These are phyloP conservation scores for Progne subis DNA, from an alignment of 2,113 vertebrate genomes.

Conservation along the genomic window DNA sequence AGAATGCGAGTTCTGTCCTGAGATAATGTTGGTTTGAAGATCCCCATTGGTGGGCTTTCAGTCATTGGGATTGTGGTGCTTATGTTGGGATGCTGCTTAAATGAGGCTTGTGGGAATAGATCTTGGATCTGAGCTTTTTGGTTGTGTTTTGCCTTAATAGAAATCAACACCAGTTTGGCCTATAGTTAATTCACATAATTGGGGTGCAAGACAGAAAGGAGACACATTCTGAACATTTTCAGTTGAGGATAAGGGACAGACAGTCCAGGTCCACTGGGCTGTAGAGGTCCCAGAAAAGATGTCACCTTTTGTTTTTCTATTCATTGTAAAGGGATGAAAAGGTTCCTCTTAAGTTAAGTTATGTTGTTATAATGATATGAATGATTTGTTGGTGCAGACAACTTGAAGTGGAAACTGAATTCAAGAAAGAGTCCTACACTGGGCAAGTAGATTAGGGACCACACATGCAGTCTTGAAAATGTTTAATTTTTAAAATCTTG, in stretches of 20 bases:
- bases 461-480: not conserved
- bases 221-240: not conserved
- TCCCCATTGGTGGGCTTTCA: fast-evolving
- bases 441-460: not conserved
- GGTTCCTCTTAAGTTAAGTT: not conserved
- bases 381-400: not conserved
- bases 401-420: not conserved
- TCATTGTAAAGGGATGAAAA: not conserved
- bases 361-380: not conserved
- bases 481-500: not conserved
- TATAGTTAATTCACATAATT: not conserved
- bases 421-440: not conserved
- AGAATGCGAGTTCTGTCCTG: not conserved
- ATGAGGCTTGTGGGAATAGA: not conserved
- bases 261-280: not conserved
- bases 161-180: fast-evolving
- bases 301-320: not conserved
- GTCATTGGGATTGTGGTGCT: not conserved
- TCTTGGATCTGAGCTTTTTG: not conserved
- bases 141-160: not conserved
- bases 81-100: not conserved
- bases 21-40: not conserved
- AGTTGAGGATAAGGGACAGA: not conserved
- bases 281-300: not conserved
- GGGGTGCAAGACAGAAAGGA: not conserved